These are phyloP conservation scores for Pollicipes pollicipes DNA, from an alignment of 1,140 invertebrate genomes.

Conservation along the genomic window DNA sequence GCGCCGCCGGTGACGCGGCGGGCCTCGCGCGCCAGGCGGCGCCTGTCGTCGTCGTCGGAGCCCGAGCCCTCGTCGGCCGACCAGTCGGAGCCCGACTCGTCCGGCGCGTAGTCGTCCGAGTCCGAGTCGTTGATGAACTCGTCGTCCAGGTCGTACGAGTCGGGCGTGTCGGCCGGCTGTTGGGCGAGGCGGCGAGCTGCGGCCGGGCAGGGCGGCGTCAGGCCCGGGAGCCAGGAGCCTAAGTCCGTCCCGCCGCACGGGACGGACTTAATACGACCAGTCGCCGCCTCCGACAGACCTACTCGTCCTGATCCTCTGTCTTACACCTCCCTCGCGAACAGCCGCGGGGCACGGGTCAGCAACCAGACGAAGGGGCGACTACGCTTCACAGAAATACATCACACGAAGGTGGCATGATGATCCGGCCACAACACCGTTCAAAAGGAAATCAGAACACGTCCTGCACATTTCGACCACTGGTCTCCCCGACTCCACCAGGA, in stretches of 20 bases:
- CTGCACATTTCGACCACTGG: too few species aligned
- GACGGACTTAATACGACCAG: not conserved
- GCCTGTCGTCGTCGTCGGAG: not conserved
- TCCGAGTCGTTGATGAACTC: conserved; percentile 16
- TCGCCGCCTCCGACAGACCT: too few species aligned
- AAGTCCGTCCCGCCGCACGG: too few species aligned
- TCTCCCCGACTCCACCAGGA: too few species aligned
- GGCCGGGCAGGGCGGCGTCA: conserved; percentile 25
- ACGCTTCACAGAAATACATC: too few species aligned
- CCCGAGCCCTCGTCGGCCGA: not conserved
- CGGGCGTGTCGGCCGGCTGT: conserved; percentile 12
- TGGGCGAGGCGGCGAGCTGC: conserved; percentile 13
- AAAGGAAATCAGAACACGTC: too few species aligned
- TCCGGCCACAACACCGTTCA: too few species aligned
- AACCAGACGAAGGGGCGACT: too few species aligned
- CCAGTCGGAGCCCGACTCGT: conserved; percentile 10
- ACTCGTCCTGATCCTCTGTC: not conserved
- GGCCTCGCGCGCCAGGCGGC: not conserved
- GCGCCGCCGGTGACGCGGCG: not conserved
- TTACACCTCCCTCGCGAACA: not conserved
- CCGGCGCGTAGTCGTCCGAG: conserved; percentile 18
- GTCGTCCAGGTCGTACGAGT: conserved; percentile 17
- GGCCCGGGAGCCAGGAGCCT: conserved; percentile 26
- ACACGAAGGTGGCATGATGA: too few species aligned
- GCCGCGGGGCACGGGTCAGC: too few species aligned